These are phyloP conservation scores for Drosophila nikananu DNA, from an alignment of 1,140 invertebrate genomes.

Conservation along the genomic window DNA sequence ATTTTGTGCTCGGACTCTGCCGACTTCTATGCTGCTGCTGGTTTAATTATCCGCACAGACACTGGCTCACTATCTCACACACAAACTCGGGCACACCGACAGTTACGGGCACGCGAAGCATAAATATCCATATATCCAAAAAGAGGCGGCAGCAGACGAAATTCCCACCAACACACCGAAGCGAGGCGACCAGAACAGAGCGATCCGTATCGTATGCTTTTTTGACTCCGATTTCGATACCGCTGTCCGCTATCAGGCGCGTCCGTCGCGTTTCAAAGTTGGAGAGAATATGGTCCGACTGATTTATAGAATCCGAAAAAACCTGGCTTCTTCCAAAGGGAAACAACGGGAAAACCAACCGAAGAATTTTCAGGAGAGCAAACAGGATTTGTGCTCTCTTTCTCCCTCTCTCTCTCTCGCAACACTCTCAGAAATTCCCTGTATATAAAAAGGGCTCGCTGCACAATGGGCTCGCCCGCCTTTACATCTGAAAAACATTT, in stretches of 20 bases:
- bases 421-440: constrained; percentile 55
- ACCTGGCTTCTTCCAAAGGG: constrained; percentile 42
- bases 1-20: constrained; percentile 35
- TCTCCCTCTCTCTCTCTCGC: constrained; percentile 17
- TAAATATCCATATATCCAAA: constrained; percentile 53
- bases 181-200: constrained; percentile 23
- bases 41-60: constrained; percentile 55
- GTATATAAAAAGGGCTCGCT: constrained; percentile 31
- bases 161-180: constrained; percentile 59
- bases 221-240: constrained; percentile 25
- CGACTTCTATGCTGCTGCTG: constrained; percentile 33
- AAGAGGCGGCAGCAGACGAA: constrained; percentile 50
- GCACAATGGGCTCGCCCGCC: neutral
- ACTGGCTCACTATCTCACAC: constrained; percentile 16
- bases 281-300: constrained; percentile 80
- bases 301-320: constrained; percentile 67
- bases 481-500: neutral
- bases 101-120: constrained; percentile 47
- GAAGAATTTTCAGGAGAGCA: constrained; percentile 27
- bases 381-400: constrained; percentile 7
- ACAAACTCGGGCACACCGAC: constrained; percentile 27
- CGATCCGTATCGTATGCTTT: constrained; percentile 47
- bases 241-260: constrained; percentile 69
- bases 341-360: constrained; percentile 49
- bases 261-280: constrained; percentile 74